Base-by-base conservation (phyloP, 2,888 invertebrate genomes). In the Autographa gamma region DNA sequence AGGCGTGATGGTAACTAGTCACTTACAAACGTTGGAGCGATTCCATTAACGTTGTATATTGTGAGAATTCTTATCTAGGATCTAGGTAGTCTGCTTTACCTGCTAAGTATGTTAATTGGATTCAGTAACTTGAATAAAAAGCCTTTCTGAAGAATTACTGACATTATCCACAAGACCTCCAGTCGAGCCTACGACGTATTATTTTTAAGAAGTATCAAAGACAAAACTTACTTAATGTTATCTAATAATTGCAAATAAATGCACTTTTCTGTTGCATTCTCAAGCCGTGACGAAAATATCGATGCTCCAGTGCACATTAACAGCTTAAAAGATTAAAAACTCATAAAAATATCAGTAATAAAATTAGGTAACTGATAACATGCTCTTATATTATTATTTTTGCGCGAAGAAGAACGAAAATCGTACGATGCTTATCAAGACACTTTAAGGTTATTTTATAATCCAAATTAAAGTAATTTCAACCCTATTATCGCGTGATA, bases 371-470 rank as follows among this genome's bases (percentile, higher is more conserved):
- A 48, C 38, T 64, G 66, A 73, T 77, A 76, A 69, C 41, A n/a
- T 48, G 4, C 54, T 3, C n/a, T 48, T n/a, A n/a, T 5, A 16
- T 48, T 48, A 48, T 48, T 18, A 54, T 54, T 11, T 48, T 48
- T 48, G 48, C 48, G 11, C 38, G 38, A 48, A 82, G 78, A 77
- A 69, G 74, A 74, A 71, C 67, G 70, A 74, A 79, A 66, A 80
- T 78, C 79, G 73, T 79, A 78, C 48, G 80, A 83, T 75, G 69
- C 34, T 73, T 82, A 82, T 82, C 82, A 71, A 14, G n/a, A 31
- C 32, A 14, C 62, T 76, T 66, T 73, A 13, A 74, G 69, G 80
- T 70, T 79, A 79, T 79, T 71, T 60, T 8, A 19, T 60, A 64
- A 64, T 9, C 7, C 18, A 4, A 8, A 25, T 52, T 63, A 58